phyloP scores from a whole-genome alignment of 2,113 vertebrate species.

The Stegostoma tigrinum region DNA sequence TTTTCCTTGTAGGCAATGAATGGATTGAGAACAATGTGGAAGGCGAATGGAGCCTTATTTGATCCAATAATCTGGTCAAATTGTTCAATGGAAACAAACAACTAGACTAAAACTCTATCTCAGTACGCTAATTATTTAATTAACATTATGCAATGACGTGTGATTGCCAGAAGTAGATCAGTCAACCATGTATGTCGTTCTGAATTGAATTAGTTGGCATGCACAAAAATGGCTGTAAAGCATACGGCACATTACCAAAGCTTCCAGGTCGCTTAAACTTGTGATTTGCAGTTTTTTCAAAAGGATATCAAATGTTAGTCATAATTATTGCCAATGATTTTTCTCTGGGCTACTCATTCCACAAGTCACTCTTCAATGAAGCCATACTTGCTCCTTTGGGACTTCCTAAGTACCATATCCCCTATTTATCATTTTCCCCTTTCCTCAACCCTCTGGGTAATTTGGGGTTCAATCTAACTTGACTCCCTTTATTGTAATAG shows the following conservation, averaged over 20 bases:
- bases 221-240: not conserved
- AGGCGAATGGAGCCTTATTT: not conserved
- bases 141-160: not conserved
- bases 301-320: not conserved
- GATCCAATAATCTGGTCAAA: not conserved
- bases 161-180: not conserved
- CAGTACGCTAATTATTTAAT: not conserved
- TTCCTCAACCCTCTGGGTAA: not conserved
- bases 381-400: not conserved
- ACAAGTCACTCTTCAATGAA: not conserved
- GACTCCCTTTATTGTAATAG: not conserved
- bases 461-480: not conserved
- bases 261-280: not conserved
- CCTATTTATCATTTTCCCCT: not conserved
- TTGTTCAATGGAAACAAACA: not conserved
- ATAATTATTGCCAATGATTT: not conserved
- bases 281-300: not conserved
- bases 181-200: not conserved
- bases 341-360: not conserved
- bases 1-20: not conserved
- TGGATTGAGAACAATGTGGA: not conserved
- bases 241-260: not conserved
- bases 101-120: not conserved
- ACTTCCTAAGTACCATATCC: not conserved
- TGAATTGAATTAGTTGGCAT: not conserved